Evolutionary conservation across 2,888 invertebrate species (phyloP), one percentile per base, ranked within the genome.

Genomic region (Trissolcus brochymenae): DNA sequence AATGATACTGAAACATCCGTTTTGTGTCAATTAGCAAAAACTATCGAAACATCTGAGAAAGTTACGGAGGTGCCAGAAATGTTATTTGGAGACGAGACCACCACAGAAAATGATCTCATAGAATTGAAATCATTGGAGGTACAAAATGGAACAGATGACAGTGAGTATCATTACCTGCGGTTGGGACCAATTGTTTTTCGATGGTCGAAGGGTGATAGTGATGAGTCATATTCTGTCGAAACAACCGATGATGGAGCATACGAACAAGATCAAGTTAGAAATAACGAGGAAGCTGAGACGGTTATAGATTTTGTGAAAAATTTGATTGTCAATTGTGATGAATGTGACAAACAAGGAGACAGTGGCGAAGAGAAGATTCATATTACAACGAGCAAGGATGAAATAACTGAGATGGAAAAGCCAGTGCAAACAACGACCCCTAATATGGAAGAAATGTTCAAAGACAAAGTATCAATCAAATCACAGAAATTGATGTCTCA

Each of bases 131-230:
- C 56, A 3, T 9, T n/a, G 41, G 56, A 56, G 41, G 6, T 13
- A 13, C 1, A 14, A 4, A 17, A 40, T 3, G 40, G 2, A 6
- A 16, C n/a, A 4, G 41, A 41, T 17, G 41, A 56, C 29, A 16
- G 9, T 4, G 56, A 56, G 2, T 40, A 56, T 17, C 35, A 43
- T 46, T 57, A 43, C n/a, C 19, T 57, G 6, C 57, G 43, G n/a
- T 2, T 57, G 0, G 57, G 57, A 41, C 57, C 57, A 3, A 21
- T 57, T 35, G 21, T 17, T 9, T 57, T 57, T 21, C 43, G 21
- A 2, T 57, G 43, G 57, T 21, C 41, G 11, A 57, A 29, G 29
- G 14, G n/a, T 29, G 29, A 35, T 6, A 21, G 21, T n/a, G 19
- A n/a, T 2, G 29, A 29, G 2, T 51, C 19, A 19, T 51, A 19